Conservation (phyloP, 2,888 invertebrate species). For the Tenodera sinensis region DNA sequence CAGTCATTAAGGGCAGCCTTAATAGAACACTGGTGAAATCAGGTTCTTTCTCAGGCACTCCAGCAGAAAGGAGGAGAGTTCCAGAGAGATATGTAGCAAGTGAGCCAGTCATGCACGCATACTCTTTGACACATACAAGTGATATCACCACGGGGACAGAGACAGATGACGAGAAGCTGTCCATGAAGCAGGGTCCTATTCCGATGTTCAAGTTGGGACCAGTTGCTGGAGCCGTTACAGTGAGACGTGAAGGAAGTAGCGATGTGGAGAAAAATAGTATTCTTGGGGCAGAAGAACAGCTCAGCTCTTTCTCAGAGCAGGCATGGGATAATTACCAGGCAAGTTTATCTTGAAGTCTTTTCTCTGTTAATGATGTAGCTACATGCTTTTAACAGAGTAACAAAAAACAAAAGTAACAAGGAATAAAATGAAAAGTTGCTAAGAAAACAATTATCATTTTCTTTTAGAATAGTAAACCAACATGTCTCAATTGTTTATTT, state of each 20-base stretch:
- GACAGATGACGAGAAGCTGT: slow-evolving; percentile 46
- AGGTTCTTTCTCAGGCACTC: slow-evolving; percentile 66
- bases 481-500: too few species aligned
- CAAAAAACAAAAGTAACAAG: too few species aligned
- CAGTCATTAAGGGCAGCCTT: not conserved
- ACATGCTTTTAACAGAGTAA: too few species aligned
- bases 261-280: slow-evolving; percentile 28
- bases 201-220: slow-evolving; percentile 39
- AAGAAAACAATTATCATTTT: too few species aligned
- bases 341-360: not conserved
- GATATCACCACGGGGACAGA: slow-evolving; percentile 38
- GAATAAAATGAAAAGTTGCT: too few species aligned
- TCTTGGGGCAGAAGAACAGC: slow-evolving; percentile 58
- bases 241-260: slow-evolving; percentile 48
- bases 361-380: too few species aligned
- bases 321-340: slow-evolving; percentile 96
- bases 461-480: too few species aligned
- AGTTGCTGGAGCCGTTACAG: slow-evolving; percentile 35
- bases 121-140: slow-evolving; percentile 6
- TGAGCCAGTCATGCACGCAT: slow-evolving; percentile 59
- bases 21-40: slow-evolving; percentile 59
- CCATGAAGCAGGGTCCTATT: slow-evolving; percentile 17
- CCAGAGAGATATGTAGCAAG: slow-evolving; percentile 54
- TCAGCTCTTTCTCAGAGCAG: slow-evolving; percentile 83
- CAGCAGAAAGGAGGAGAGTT: not conserved